phyloP scores from a whole-genome alignment of 2,888 invertebrate genomes.

The Archips crataeganus region DNA sequence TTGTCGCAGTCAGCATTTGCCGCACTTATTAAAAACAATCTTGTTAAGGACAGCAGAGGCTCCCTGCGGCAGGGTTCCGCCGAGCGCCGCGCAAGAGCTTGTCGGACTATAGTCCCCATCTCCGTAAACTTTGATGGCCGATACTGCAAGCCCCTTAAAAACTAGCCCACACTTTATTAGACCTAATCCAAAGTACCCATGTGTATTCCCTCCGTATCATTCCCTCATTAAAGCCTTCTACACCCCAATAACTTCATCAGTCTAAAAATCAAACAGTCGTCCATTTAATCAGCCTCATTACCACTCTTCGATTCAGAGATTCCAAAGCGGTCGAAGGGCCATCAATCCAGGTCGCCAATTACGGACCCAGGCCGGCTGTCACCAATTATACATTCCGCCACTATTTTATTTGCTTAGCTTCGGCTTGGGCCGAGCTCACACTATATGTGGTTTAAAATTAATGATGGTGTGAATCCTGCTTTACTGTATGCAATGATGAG shows the following conservation, averaged over 20 bases:
- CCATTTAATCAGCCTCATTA: constrained; percentile 48
- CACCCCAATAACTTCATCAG: constrained; percentile 36
- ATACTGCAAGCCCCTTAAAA: background rate
- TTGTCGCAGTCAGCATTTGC: no score
- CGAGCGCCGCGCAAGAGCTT: no score
- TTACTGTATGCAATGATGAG: background rate
- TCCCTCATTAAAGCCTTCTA: constrained; percentile 23
- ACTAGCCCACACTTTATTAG: background rate
- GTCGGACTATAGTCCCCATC: background rate
- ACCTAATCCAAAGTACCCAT: constrained; percentile 1
- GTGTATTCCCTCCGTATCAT: background rate
- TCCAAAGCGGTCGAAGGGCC: constrained; percentile 42
- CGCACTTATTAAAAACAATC: no score
- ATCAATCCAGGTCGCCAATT: constrained; percentile 47
- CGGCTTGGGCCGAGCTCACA: background rate
- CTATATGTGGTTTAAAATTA: no score
- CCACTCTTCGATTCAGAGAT: constrained; percentile 47
- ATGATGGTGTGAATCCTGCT: background rate
- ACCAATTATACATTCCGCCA: constrained; percentile 51
- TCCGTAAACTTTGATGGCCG: background rate
- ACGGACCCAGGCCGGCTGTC: constrained; percentile 41
- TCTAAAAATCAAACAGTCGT: constrained; percentile 35
- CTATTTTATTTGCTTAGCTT: constrained; percentile 48
- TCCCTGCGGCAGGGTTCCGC: no score
- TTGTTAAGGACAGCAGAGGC: no score